Conservation (phyloP, 1,140 invertebrate genomes). For the Acromyrmex echinatior region DNA sequence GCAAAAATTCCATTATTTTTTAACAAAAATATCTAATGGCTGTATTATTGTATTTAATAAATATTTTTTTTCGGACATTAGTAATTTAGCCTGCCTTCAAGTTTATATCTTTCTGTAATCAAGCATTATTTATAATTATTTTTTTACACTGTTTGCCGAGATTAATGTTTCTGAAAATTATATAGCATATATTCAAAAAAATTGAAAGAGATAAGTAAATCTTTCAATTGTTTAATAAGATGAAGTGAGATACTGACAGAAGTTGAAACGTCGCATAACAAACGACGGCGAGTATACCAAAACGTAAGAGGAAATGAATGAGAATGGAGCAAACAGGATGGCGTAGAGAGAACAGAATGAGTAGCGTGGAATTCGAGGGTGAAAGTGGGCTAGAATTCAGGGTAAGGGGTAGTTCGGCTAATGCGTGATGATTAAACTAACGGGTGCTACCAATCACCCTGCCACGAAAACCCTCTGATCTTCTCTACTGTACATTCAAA, state of each 20-base stretch:
- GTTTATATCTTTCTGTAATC: neutral
- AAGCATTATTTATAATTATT: neutral
- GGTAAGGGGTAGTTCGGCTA: slow-evolving; percentile 83
- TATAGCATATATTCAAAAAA: neutral
- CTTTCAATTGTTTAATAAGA: slow-evolving; percentile 43
- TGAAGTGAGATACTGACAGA: slow-evolving; percentile 26
- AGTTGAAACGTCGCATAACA: slow-evolving; percentile 76
- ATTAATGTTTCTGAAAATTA: neutral
- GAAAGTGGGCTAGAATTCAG: slow-evolving; percentile 82
- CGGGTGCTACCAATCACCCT: slow-evolving; percentile 85
- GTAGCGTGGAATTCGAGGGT: slow-evolving; percentile 82
- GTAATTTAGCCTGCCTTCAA: neutral
- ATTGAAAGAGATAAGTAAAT: neutral
- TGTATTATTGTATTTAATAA: neutral
- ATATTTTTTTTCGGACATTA: neutral
- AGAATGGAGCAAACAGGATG: slow-evolving; percentile 70
- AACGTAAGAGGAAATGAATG: slow-evolving; percentile 77
- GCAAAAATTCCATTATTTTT: neutral
- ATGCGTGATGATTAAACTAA: slow-evolving; percentile 87
- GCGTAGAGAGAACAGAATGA: slow-evolving; percentile 77
- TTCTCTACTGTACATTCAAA: slow-evolving; percentile 58
- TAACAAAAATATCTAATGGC: neutral
- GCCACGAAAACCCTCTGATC: slow-evolving; percentile 82
- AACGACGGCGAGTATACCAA: slow-evolving; percentile 80
- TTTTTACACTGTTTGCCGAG: neutral